Base-by-base conservation (phyloP, 2,888 invertebrate species). In the Piscicola geometra region DNA sequence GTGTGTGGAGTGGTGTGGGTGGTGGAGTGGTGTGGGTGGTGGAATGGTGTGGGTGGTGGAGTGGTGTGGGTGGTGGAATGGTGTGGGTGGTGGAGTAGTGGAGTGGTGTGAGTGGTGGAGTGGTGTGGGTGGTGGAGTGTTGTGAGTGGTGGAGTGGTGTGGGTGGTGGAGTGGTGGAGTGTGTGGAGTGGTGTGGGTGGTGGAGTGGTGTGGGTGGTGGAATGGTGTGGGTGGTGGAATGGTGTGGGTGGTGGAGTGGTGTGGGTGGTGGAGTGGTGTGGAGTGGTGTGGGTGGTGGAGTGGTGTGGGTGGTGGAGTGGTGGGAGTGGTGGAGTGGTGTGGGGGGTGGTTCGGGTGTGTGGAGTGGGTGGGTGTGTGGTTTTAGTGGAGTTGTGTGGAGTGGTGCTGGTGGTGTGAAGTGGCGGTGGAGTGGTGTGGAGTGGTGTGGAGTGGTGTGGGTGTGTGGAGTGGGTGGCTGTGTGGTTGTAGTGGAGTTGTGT, bases 171-270 rank as follows among this genome's bases (percentile, higher is more conserved):
- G 70, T 32, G 33, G 64, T 3, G 3, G n/a, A n/a, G n/a, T n/a
- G n/a, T 5, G 5, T 3, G 64, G 5, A 21, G 64, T 64, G n/a
- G 64, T 30, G n/a, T 5, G 5, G n/a, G 64, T 64, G n/a, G n/a
- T 64, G 64, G 5, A 33, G 69, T 69, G 30, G 64, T 64, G 30
- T 3, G 5, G 30, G 64, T 64, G 30, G 64, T 64, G 30, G 64
- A 12, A n/a, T 28, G 30, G 64, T 64, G 30, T 5, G 5, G 30
- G 64, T 64, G 30, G 64, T 3, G n/a, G n/a, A n/a, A n/a, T n/a
- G n/a, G n/a, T n/a, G n/a, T n/a, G n/a, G 30, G 64, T 64, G 30
- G 64, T 64, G n/a, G n/a, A n/a, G n/a, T n/a, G n/a, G n/a, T n/a
- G n/a, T n/a, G n/a, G n/a, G n/a, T 3, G 64, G 5, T 28, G 64